These are phyloP conservation scores for Tetraodon nigroviridis DNA, from an alignment of 2,113 vertebrate species.

Conservation along the genomic window DNA sequence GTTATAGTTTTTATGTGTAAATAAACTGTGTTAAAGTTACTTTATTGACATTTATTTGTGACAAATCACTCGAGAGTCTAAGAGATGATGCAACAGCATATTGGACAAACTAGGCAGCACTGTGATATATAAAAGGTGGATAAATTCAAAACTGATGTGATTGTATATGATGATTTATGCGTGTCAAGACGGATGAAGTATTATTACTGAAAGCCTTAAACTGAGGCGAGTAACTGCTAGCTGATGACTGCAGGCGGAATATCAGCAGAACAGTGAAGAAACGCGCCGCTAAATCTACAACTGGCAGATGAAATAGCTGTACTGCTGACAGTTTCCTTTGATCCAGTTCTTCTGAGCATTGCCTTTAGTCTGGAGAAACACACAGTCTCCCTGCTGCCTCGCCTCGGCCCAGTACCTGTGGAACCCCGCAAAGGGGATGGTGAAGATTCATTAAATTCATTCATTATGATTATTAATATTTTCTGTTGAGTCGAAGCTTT, in stretches of 20 bases:
- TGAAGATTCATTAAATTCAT: too few relatives aligned
- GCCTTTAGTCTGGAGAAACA: slow-evolving; percentile 3
- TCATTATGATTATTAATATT: too few relatives aligned
- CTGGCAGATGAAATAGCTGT: slow-evolving; percentile 68
- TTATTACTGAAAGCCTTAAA: not conserved
- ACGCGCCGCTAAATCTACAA: not conserved
- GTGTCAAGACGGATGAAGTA: not conserved
- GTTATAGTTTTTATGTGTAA: slow-evolving; percentile 40
- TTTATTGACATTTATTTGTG: slow-evolving; percentile 11
- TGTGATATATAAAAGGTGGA: too few relatives aligned
- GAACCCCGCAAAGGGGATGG: too few relatives aligned
- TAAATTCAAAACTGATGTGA: too few relatives aligned
- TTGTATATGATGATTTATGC: not conserved
- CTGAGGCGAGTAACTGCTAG: too few relatives aligned
- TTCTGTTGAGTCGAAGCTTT: not conserved
- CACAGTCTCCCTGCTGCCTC: slow-evolving; percentile 8
- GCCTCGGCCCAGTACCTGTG: slow-evolving; percentile 46
- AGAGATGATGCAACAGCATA: not conserved
- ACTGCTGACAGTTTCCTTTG: rapidly evolving
- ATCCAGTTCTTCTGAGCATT: slow-evolving; percentile 51
- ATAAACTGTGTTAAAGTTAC: slow-evolving; percentile 35
- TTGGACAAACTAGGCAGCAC: too few relatives aligned
- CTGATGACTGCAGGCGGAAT: not conserved
- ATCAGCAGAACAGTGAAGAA: not conserved
- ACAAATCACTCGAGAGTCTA: slow-evolving; percentile 3